Evolutionary conservation across 2,797 vertebrate species (phyloP).

Genomic region (Lepidocolaptes lacrymiger): DNA sequence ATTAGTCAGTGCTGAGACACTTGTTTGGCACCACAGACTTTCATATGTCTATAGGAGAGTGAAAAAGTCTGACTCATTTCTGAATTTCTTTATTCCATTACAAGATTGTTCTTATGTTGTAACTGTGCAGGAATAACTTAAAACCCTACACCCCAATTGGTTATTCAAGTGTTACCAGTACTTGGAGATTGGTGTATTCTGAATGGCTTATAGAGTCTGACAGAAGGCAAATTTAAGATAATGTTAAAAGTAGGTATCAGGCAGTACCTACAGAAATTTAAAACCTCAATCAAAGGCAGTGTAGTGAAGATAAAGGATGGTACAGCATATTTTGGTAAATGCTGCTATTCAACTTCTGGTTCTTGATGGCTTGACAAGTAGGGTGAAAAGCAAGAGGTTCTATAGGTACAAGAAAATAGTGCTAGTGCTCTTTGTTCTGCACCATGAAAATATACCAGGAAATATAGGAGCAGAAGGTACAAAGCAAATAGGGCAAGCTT

Average conservation of each 20-base stretch:
- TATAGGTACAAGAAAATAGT: neutral
- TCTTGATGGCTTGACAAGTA: neutral
- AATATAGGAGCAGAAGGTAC: neutral
- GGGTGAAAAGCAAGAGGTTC: neutral
- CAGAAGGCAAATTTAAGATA: neutral
- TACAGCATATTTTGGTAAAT: neutral
- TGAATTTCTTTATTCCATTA: neutral
- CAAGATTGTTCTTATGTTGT: neutral
- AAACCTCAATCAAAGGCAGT: neutral
- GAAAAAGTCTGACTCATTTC: neutral
- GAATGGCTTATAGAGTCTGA: neutral
- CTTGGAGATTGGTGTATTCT: neutral
- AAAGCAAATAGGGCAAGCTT: neutral
- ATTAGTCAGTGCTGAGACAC: neutral
- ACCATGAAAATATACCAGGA: neutral
- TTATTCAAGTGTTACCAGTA: neutral
- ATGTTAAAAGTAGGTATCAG: neutral
- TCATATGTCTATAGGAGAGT: neutral
- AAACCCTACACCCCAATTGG: rapidly evolving
- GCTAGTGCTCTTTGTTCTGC: neutral
- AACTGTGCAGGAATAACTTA: neutral
- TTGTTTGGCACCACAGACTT: neutral
- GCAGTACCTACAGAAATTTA: neutral
- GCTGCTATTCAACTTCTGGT: neutral
- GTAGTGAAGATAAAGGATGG: neutral